phyloP scores from a whole-genome alignment of 1,140 invertebrate genomes.

The Anthonomus grandis region DNA sequence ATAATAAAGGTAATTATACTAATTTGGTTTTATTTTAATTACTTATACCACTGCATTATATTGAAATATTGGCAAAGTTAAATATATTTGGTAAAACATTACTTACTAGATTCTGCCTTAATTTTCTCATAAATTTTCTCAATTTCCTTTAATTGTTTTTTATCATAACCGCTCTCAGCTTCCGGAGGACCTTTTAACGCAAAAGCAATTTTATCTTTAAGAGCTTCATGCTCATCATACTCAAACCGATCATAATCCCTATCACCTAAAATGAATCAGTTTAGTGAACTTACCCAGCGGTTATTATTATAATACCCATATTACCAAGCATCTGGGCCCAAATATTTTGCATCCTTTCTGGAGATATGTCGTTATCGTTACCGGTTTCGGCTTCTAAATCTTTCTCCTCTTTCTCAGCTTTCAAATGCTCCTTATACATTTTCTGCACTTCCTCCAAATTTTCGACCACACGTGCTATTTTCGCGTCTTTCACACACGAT shows the following conservation, averaged over 20 bases:
- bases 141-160: conserved; percentile 25
- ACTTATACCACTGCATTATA: no score
- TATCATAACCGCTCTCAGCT: conserved; percentile 28
- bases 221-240: conserved; percentile 28
- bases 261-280: no score
- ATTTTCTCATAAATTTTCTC: conserved; percentile 30
- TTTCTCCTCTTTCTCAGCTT: conserved; percentile 24
- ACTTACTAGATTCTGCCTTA: conserved; percentile 33
- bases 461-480: conserved; percentile 17
- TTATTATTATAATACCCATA: no score
- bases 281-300: no score
- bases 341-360: conserved; percentile 33
- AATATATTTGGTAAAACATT: not conserved
- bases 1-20: no score
- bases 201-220: conserved; percentile 41
- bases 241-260: conserved; percentile 43
- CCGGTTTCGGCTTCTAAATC: conserved; percentile 7
- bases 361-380: conserved; percentile 21
- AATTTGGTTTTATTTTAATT: no score
- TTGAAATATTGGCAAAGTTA: conserved; percentile 3
- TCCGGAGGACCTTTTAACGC: conserved; percentile 36
- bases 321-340: conserved; percentile 37
- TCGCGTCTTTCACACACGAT: conserved; percentile 22
- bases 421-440: conserved; percentile 19
- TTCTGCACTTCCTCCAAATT: conserved; percentile 22